These are phyloP conservation scores for Pardosa pseudoannulata DNA, from an alignment of 2,888 invertebrate genomes.

Conservation along the genomic window DNA sequence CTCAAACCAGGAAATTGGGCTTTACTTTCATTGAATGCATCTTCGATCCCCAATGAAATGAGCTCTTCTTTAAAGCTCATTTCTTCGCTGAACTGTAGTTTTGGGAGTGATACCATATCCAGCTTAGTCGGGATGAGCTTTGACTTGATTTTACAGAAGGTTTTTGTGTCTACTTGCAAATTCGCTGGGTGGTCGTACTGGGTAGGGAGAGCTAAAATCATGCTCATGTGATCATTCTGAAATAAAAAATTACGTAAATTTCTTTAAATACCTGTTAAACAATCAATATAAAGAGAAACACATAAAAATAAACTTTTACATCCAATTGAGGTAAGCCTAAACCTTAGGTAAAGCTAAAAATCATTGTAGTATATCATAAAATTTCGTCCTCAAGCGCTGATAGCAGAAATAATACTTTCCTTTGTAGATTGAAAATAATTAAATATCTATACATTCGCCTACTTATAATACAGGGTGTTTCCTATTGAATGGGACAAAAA, in stretches of 20 bases:
- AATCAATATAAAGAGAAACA: too few relatives aligned
- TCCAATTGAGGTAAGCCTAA: too few relatives aligned
- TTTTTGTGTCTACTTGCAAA: background rate
- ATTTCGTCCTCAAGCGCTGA: too few relatives aligned
- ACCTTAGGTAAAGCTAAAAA: too few relatives aligned
- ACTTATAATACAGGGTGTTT: too few relatives aligned
- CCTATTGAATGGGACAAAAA: too few relatives aligned
- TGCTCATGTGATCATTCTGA: constrained; percentile 9
- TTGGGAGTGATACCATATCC: constrained; percentile 11
- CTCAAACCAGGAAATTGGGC: constrained; percentile 17
- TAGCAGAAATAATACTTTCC: too few relatives aligned
- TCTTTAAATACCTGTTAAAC: background rate
- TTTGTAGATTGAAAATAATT: too few relatives aligned
- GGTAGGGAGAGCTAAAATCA: constrained; percentile 18
- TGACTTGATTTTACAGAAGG: constrained; percentile 8
- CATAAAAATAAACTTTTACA: too few relatives aligned
- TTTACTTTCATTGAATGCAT: background rate
- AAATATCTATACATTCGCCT: too few relatives aligned
- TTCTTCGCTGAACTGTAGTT: background rate
- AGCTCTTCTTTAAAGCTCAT: constrained; percentile 1
- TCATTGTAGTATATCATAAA: too few relatives aligned
- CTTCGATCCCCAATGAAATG: constrained; percentile 6
- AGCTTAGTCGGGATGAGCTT: constrained; percentile 5
- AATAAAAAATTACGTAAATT: background rate
- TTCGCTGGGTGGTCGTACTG: constrained; percentile 23